These are phyloP conservation scores for Plodia interpunctella DNA, from an alignment of 1,140 invertebrate species.

Conservation along the genomic window DNA sequence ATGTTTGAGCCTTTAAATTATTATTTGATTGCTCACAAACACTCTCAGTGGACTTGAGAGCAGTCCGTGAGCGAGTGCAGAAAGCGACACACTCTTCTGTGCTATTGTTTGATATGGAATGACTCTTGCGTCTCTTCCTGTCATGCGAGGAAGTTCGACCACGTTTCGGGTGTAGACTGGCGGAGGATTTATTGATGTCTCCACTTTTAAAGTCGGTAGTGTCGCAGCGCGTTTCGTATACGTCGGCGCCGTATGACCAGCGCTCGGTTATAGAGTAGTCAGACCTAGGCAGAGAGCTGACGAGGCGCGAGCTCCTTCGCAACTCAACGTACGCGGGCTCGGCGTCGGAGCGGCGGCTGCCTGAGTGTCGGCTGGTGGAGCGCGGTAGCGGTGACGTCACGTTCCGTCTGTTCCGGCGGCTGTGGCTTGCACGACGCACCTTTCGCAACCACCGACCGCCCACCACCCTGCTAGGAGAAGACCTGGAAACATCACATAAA, in stretches of 20 bases:
- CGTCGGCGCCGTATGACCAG: conserved; percentile 70
- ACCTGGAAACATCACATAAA: conserved; percentile 37
- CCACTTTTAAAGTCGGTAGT: conserved; percentile 51
- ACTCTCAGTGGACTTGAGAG: conserved; percentile 65
- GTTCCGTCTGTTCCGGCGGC: conserved; percentile 62
- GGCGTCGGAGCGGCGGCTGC: conserved; percentile 36
- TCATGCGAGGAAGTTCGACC: conserved; percentile 62
- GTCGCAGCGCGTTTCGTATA: conserved; percentile 69
- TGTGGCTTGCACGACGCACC: conserved; percentile 63
- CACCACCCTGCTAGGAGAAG: conserved; percentile 76
- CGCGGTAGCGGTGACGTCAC: conserved; percentile 55
- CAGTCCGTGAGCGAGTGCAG: conserved; percentile 71
- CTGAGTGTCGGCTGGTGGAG: conserved; percentile 45
- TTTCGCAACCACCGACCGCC: conserved; percentile 72
- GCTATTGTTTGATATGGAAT: conserved; percentile 37
- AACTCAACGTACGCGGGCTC: conserved; percentile 51
- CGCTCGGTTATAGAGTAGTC: conserved; percentile 68
- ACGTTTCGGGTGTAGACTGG: conserved; percentile 41
- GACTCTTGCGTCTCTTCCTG: conserved; percentile 59
- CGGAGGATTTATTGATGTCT: conserved; percentile 42
- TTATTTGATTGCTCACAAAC: conserved; percentile 55
- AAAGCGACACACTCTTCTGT: conserved; percentile 64
- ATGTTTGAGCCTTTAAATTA: conserved; percentile 40
- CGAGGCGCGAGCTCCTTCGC: conserved; percentile 59
- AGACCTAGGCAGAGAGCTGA: conserved; percentile 58